phyloP scores from a whole-genome alignment of 2,888 invertebrate species.

The Aphidius colemani region DNA sequence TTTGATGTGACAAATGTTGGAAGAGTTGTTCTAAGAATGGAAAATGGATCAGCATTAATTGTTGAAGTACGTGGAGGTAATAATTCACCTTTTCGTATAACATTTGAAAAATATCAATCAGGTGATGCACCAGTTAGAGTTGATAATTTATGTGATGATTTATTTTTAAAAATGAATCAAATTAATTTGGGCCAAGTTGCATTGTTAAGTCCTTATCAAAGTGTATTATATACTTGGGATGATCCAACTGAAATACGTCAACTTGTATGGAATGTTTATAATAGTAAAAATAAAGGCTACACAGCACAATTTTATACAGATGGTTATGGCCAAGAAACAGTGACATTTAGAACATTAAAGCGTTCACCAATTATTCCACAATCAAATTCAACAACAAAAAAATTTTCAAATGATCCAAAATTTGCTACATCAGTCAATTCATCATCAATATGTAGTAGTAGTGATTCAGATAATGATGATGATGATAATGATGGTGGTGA shows the following conservation, averaged over 20 bases:
- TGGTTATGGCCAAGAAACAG: conserved; percentile 69
- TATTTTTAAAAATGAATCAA: conserved; percentile 81
- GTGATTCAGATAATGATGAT: conserved; percentile 62
- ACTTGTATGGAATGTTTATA: conserved; percentile 82
- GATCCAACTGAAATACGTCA: conserved; percentile 76
- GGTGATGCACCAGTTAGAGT: conserved; percentile 85
- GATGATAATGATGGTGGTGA: conserved; percentile 32
- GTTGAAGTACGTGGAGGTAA: conserved; percentile 77
- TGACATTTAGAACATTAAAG: conserved; percentile 64
- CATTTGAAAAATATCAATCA: conserved; percentile 72
- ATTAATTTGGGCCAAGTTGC: conserved; percentile 69
- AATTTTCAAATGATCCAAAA: conserved; percentile 32
- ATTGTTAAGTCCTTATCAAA: conserved; percentile 75
- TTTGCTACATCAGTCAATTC: conserved; percentile 36
- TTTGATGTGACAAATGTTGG: conserved; percentile 74
- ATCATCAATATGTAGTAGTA: conserved; percentile 62
- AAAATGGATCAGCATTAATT: conserved; percentile 74
- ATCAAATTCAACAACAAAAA: conserved; percentile 30
- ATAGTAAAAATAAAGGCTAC: conserved; percentile 75
- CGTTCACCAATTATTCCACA: conserved; percentile 35
- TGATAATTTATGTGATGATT: conserved; percentile 82
- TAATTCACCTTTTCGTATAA: conserved; percentile 74
- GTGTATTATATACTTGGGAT: conserved; percentile 83
- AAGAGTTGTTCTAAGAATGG: conserved; percentile 79
- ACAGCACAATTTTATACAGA: conserved; percentile 73